These are phyloP conservation scores for Esox niger DNA, from an alignment of 2,113 vertebrate genomes.

Conservation along the genomic window DNA sequence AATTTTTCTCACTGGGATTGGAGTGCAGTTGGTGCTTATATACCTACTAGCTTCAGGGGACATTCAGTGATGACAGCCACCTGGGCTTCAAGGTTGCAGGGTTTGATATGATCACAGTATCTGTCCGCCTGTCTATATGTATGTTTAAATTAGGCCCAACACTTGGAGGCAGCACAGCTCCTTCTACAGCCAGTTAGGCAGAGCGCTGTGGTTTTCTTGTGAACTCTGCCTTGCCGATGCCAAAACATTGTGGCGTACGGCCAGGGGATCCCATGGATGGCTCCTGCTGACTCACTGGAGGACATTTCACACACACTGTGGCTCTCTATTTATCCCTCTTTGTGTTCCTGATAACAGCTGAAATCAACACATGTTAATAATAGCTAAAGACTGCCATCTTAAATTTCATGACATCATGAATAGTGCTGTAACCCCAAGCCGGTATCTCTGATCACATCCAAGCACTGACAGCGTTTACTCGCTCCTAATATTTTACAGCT, in stretches of 20 bases:
- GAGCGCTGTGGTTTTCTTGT: slow-evolving; percentile 21
- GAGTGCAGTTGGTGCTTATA: neutral
- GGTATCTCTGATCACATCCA: too few species aligned
- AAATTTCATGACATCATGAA: slow-evolving; percentile 14
- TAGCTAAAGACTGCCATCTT: slow-evolving; percentile 30
- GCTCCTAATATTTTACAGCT: too few species aligned
- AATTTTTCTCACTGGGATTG: too few species aligned
- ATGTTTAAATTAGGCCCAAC: too few species aligned
- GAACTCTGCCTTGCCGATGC: slow-evolving; percentile 34
- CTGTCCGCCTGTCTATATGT: too few species aligned
- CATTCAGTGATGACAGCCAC: slow-evolving; percentile 4
- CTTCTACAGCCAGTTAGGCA: slow-evolving; percentile 32
- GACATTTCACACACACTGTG: slow-evolving; percentile 36
- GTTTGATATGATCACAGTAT: neutral
- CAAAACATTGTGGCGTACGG: slow-evolving; percentile 5
- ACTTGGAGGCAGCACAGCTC: slow-evolving; percentile 8
- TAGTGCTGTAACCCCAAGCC: neutral
- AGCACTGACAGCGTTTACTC: too few species aligned
- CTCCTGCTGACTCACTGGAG: slow-evolving; percentile 48
- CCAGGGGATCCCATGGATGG: slow-evolving; percentile 47
- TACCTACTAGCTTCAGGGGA: neutral
- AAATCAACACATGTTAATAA: slow-evolving; percentile 42
- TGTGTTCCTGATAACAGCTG: slow-evolving; percentile 22
- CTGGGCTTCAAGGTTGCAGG: neutral
- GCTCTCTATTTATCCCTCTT: slow-evolving; percentile 13